phyloP scores from a whole-genome alignment of 2,888 invertebrate genomes.

The Ischnus inquisitorius region DNA sequence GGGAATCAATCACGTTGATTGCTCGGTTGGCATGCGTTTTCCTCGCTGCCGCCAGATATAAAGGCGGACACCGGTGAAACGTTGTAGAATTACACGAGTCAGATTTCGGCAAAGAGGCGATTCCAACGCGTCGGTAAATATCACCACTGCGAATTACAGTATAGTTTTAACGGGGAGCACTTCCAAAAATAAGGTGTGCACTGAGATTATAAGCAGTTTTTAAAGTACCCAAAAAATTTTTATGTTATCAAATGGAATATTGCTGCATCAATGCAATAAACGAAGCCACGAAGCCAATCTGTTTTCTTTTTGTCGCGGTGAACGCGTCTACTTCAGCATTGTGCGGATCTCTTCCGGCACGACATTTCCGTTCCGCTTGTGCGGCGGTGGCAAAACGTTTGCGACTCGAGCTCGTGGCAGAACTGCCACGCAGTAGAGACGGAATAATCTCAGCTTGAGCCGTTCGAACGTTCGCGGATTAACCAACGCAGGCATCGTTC shows the following conservation, averaged over 20 bases:
- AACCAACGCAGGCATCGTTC: constrained; percentile 51
- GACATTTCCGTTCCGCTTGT: constrained; percentile 15
- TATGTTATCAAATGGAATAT: too few species aligned
- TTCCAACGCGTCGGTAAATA: too few species aligned
- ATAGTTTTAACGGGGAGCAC: too few species aligned
- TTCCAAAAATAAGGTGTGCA: too few species aligned
- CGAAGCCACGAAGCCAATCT: too few species aligned
- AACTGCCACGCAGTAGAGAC: constrained; percentile 19
- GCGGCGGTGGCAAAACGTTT: not conserved
- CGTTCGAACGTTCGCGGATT: constrained; percentile 7
- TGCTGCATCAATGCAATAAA: too few species aligned
- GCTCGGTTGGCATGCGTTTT: constrained; percentile 24
- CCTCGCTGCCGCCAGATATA: not conserved
- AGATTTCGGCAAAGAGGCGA: too few species aligned
- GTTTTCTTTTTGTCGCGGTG: too few species aligned
- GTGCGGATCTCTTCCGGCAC: constrained; percentile 63
- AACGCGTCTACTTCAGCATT: constrained; percentile 1
- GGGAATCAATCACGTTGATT: constrained; percentile 64
- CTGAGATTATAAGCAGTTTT: too few species aligned
- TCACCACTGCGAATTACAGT: too few species aligned
- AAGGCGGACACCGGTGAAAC: constrained; percentile 22
- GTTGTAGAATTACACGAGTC: constrained; percentile 24
- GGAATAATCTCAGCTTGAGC: constrained; percentile 30
- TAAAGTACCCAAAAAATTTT: too few species aligned
- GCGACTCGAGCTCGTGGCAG: not conserved